Conservation (phyloP, 2,797 vertebrate genomes). For the Galago senegalensis region DNA sequence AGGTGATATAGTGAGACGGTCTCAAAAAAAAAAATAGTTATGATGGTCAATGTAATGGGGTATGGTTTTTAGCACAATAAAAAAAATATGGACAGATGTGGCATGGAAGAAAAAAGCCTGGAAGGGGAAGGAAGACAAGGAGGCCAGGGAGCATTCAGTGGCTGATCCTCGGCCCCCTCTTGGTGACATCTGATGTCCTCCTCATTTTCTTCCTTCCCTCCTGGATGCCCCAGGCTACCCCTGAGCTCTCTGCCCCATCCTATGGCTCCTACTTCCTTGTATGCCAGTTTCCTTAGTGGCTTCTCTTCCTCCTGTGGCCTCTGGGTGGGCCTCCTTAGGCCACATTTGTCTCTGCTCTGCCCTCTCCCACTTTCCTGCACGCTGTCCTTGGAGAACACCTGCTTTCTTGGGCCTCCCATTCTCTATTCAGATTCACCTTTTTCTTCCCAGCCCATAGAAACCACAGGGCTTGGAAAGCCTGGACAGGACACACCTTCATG, state of each 20-base stretch:
- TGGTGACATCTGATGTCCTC: fast-evolving
- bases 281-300: not conserved
- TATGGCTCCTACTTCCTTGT: not conserved
- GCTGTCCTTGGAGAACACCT: not conserved
- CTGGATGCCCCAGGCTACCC: fast-evolving
- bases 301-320: not conserved
- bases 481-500: fast-evolving
- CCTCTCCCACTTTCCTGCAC: too few species aligned
- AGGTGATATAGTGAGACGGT: too few species aligned
- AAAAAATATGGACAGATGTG: not conserved
- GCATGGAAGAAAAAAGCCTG: not conserved
- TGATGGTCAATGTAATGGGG: not conserved
- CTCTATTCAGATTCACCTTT: not conserved
- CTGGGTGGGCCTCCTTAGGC: not conserved
- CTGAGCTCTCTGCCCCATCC: not conserved
- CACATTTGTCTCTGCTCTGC: not conserved
- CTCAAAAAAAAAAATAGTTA: not conserved
- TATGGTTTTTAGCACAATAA: not conserved
- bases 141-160: not conserved
- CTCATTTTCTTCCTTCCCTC: not conserved
- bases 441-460: not conserved
- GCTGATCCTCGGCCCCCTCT: not conserved
- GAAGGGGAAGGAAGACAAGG: not conserved
- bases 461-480: not conserved
- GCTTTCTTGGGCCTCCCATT: not conserved